These are phyloP conservation scores for Pseudococcus longispinus DNA, from an alignment of 2,888 invertebrate species.

Conservation along the genomic window DNA sequence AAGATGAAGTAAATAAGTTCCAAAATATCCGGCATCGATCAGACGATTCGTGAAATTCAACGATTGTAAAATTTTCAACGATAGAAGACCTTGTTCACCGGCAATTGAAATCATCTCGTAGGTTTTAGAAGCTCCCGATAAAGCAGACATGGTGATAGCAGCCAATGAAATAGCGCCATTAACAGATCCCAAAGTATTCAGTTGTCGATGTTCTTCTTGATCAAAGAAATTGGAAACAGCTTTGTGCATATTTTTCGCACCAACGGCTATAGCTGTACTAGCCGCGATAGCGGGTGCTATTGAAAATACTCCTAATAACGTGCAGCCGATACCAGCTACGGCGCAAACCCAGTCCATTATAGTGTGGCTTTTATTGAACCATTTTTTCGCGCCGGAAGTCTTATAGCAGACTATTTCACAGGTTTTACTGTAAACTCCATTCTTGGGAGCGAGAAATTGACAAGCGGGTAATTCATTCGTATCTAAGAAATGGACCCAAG, in stretches of 20 bases:
- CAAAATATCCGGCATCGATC: constrained; percentile 6
- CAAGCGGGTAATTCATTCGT: neutral
- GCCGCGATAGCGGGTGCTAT: neutral
- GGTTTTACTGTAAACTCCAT: neutral
- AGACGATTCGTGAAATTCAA: neutral
- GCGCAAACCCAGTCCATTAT: constrained; percentile 12
- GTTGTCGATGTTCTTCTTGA: neutral
- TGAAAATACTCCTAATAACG: constrained; percentile 1
- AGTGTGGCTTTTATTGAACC: neutral
- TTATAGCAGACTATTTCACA: neutral
- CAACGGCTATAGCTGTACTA: neutral
- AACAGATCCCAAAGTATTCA: neutral
- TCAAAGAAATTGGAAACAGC: neutral
- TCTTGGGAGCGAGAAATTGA: neutral
- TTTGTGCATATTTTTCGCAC: neutral
- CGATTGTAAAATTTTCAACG: constrained; percentile 13
- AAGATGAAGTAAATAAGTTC: neutral
- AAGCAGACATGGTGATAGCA: neutral
- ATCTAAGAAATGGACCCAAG: neutral
- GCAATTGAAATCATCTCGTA: constrained; percentile 15
- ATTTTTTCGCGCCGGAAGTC: neutral
- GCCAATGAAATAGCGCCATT: neutral
- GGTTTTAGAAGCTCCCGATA: neutral
- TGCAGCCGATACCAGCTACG: neutral
- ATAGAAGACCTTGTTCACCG: neutral